Evolutionary conservation across 2,113 vertebrate species (phyloP), one percentile per base, ranked within the genome.

Genomic region (Callipepla squamata): DNA sequence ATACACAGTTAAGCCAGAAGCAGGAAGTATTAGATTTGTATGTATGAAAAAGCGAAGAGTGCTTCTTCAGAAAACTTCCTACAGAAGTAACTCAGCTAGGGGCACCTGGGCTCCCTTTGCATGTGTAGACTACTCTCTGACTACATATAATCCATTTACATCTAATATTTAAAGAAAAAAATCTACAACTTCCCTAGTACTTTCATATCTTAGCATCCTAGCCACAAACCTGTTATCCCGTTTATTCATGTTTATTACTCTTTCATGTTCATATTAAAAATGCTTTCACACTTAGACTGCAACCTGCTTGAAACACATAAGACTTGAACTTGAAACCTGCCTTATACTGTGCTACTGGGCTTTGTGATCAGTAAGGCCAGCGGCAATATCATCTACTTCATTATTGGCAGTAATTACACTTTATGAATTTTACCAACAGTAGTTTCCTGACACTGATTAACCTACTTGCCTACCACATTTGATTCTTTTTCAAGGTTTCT

Each of bases 391-490:
- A 74, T 45, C 67, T 62, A 89, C 58, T 93, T 72, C 40, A 92
- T 42, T 18, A 9, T 25, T 68, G 75, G 87, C 87, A 94, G 63
- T 79, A 94, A 94, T 92, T 87, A 85, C 14, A 76, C 32, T 72
- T 81, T 44, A 88, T 88, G 30, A 85, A 79, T 89, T 95, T 91
- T 74, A 81, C 78, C 48, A 87, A 59, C 67, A 76, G 48, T 55
- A 12, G 36, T 26, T 87, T 59, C 67, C 58, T 57, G 81, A 76
- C 89, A 92, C 85, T 85, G 67, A 93, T 92, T 93, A 93, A 93
- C 86, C 87, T 47, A 89, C 26, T 63, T 58, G 62, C 44, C 94
- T 58, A 82, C 22, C 5, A 51, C 18, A 91, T 55, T 65, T 89
- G 74, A 92, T 61, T 87, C 26, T 12, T 61, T 85, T 89, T 81